Conservation (phyloP, 1,140 invertebrate genomes). For the fruit fly (Drosophila melanogaster) region DNA sequence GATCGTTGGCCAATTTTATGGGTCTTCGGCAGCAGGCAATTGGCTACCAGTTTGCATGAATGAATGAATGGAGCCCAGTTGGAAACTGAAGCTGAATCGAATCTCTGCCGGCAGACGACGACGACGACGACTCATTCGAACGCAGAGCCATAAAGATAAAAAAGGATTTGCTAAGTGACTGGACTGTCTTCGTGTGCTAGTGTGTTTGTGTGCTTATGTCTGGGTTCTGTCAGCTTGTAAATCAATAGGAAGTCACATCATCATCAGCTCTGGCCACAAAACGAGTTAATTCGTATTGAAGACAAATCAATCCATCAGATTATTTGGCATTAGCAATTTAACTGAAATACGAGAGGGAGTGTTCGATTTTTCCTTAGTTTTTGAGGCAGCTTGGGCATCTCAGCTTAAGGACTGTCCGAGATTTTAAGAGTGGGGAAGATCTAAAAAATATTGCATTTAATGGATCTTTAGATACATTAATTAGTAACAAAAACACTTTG, state of each 20-base stretch:
- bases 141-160: slow-evolving; percentile 59
- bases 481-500: too few relatives aligned
- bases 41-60: slow-evolving; percentile 77
- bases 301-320: slow-evolving; percentile 60
- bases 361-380: neutral
- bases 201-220: slow-evolving; percentile 16
- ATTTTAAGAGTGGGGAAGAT: too few relatives aligned
- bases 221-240: slow-evolving; percentile 72
- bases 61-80: slow-evolving; percentile 58
- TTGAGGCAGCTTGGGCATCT: neutral
- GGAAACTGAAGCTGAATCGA: slow-evolving; percentile 19
- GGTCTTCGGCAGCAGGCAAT: slow-evolving; percentile 47
- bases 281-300: slow-evolving; percentile 43
- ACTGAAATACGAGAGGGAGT: slow-evolving; percentile 38
- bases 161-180: slow-evolving; percentile 70
- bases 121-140: slow-evolving; percentile 44
- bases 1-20: slow-evolving; percentile 79
- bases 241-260: slow-evolving; percentile 54
- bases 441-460: too few relatives aligned
- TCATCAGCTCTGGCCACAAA: slow-evolving; percentile 36
- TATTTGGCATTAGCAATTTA: slow-evolving; percentile 52
- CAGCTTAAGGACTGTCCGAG: neutral
- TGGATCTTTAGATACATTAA: too few relatives aligned
- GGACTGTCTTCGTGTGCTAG: slow-evolving; percentile 9
- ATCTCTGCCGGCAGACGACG: neutral